A percentile compares a stretch with the other conserved stretches of the same genome.
These are phyloP conservation scores for Perccottus glenii DNA, from an alignment of 2,113 vertebrate genomes.

Conservation along the genomic window DNA sequence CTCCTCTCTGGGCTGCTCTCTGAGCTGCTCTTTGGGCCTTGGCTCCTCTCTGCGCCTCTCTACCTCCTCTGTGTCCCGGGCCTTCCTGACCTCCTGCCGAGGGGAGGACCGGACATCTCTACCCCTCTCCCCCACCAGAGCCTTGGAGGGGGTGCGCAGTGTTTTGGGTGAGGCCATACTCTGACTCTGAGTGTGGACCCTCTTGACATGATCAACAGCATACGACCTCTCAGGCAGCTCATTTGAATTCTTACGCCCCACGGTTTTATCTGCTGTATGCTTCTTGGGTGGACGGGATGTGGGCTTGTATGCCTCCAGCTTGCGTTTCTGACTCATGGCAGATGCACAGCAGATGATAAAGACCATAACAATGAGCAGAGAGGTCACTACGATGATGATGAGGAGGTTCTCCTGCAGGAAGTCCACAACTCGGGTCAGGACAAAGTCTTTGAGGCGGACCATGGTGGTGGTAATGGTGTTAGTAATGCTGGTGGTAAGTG, in stretches of 20 bases:
- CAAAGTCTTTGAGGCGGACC: conserved; percentile 81
- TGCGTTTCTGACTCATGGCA: conserved; percentile 90
- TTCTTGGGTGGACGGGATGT: conserved; percentile 81
- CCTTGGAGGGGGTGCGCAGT: conserved; percentile 83
- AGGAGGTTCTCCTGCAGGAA: conserved; percentile 90
- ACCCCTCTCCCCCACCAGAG: conserved; percentile 65
- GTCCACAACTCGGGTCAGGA: conserved; percentile 84
- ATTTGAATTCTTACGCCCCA: conserved; percentile 69
- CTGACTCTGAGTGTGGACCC: conserved; percentile 86
- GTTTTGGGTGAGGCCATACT: conserved; percentile 84
- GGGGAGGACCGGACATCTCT: conserved; percentile 62
- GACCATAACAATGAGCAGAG: conserved; percentile 88
- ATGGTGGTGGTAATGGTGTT: conserved; percentile 80
- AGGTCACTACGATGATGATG: conserved; percentile 90
- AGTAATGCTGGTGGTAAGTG: conserved; percentile 76
- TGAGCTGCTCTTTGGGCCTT: conserved; percentile 60
- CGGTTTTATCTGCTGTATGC: conserved; percentile 80
- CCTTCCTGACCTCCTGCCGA: conserved; percentile 67
- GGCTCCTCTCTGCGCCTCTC: conserved; percentile 70
- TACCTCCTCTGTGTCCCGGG: conserved; percentile 66
- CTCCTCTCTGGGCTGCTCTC: conserved; percentile 64
- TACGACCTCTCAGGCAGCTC: conserved; percentile 83
- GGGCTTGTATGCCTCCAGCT: conserved; percentile 91
- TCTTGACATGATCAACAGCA: conserved; percentile 77
- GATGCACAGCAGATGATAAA: conserved; percentile 90